phyloP scores from a whole-genome alignment of 2,113 vertebrate species.

The Microtus richardsoni region DNA sequence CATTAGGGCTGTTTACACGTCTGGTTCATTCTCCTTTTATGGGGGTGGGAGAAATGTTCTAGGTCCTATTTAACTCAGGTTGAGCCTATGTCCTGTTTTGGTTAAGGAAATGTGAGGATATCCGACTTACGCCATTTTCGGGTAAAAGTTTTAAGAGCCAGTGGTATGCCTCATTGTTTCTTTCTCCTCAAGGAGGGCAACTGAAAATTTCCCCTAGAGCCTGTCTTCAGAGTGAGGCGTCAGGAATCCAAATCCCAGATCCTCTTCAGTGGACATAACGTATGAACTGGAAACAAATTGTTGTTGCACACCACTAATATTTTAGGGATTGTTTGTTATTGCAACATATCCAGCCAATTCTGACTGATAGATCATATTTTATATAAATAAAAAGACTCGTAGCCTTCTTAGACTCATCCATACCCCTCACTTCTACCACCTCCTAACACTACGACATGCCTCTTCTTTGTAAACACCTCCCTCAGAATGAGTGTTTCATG shows the following conservation, averaged over 20 bases:
- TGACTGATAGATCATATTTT: slow-evolving; percentile 21
- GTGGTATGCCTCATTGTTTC: not conserved
- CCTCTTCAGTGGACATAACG: not conserved
- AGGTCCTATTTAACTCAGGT: not conserved
- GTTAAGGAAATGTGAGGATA: not conserved
- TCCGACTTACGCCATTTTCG: not conserved
- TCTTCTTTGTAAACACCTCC: not conserved
- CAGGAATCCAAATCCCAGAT: not conserved
- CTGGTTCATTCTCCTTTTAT: not conserved
- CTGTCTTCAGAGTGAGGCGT: not conserved
- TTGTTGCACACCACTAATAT: not conserved
- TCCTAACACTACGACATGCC: not conserved
- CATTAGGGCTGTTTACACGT: not conserved
- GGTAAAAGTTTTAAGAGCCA: not conserved
- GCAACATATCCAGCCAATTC: not conserved
- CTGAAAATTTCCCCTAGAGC: not conserved
- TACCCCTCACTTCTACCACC: not conserved
- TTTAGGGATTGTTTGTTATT: not conserved
- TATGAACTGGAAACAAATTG: not conserved
- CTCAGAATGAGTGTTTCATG: not conserved
- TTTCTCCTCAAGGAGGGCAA: not conserved
- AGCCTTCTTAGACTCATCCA: not conserved
- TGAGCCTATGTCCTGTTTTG: not conserved
- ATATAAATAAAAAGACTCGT: slow-evolving; percentile 10
- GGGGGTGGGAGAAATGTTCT: not conserved